Evolutionary conservation across 2,797 vertebrate species (phyloP).

Genomic region (Amblyraja radiata): DNA sequence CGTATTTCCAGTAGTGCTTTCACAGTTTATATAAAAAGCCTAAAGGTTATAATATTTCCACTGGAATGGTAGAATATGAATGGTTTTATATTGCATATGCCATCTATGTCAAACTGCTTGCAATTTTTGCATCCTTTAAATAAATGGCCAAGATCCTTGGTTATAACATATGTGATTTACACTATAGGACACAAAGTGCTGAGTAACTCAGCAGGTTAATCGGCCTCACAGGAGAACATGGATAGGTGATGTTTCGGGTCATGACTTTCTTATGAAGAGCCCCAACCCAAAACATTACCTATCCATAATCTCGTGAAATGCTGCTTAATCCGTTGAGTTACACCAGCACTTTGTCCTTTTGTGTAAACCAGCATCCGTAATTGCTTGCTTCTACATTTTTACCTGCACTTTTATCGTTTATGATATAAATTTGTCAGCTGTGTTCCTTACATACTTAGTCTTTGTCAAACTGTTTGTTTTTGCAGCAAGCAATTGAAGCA

Average conservation of each 20-base stretch:
- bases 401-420: not conserved
- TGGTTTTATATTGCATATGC: not conserved
- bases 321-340: too few species aligned
- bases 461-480: constrained; percentile 41
- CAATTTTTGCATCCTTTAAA: not conserved
- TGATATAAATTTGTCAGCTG: not conserved
- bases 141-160: constrained; percentile 6
- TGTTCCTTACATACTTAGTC: not conserved
- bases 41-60: not conserved
- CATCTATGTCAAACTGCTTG: not conserved
- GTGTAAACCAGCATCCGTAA: too few species aligned
- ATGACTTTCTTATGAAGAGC: too few species aligned
- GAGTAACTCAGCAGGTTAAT: too few species aligned
- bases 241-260: too few species aligned
- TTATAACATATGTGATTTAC: not conserved
- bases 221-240: too few species aligned
- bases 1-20: not conserved
- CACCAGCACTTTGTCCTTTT: too few species aligned
- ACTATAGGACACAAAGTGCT: too few species aligned
- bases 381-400: too few species aligned
- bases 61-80: constrained; percentile 11
- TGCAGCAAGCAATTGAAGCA: constrained; percentile 78
- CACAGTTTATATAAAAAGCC: not conserved
- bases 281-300: too few species aligned
- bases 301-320: too few species aligned